A percentile compares a stretch with the other conserved stretches of the same genome.
These are phyloP conservation scores for Cyanistes caeruleus DNA, from an alignment of 2,113 vertebrate species.

Conservation along the genomic window DNA sequence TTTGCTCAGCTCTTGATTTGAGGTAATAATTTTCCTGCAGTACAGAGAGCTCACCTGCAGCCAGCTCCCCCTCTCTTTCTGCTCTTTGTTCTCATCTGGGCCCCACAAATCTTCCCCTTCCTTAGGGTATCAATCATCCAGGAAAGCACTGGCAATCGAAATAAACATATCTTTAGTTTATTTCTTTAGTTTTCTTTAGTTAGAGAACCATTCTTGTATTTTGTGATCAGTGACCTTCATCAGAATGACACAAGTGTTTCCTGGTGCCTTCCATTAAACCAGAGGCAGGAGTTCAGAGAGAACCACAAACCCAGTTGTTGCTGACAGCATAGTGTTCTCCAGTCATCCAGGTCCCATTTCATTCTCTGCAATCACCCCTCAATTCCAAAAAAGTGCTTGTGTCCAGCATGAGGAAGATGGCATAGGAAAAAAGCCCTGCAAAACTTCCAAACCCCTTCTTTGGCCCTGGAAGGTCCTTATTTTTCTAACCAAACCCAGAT, in stretches of 20 bases:
- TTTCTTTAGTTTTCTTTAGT: not conserved
- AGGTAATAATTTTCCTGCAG: not conserved
- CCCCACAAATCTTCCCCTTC: not conserved
- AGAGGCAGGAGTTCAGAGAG: not conserved
- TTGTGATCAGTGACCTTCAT: not conserved
- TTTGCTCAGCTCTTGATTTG: not conserved
- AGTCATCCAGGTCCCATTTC: not conserved
- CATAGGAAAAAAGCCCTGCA: not conserved
- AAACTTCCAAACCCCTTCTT: not conserved
- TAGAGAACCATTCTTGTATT: not conserved
- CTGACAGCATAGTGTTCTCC: not conserved
- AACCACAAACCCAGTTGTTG: not conserved
- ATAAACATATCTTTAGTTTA: not conserved
- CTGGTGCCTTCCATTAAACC: not conserved
- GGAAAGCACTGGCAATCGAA: not conserved
- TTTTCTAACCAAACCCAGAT: not conserved
- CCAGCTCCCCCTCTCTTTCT: not conserved
- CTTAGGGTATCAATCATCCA: not conserved
- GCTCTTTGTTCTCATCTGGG: not conserved
- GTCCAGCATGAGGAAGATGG: rapidly evolving
- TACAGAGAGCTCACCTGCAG: not conserved
- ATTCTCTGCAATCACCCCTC: not conserved
- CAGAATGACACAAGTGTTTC: not conserved
- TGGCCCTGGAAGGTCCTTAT: not conserved
- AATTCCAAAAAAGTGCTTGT: not conserved